phyloP scores from a whole-genome alignment of 2,797 vertebrate genomes.

The Argentina silus region DNA sequence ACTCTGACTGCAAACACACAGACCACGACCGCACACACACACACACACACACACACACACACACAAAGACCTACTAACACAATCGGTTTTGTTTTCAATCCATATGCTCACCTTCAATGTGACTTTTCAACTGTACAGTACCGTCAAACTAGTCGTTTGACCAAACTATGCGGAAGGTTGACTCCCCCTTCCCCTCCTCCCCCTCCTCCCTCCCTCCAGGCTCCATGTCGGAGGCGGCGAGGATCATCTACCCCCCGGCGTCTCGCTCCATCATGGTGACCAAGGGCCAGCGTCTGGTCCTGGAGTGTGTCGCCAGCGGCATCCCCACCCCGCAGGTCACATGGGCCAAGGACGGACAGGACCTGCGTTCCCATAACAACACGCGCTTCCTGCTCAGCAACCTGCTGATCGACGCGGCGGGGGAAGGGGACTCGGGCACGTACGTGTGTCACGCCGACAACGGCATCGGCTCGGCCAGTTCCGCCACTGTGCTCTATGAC shows the following conservation, averaged over 20 bases:
- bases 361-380: slow-evolving; percentile 86
- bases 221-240: slow-evolving; percentile 90
- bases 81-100: neutral
- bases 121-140: too few species aligned
- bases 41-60: neutral
- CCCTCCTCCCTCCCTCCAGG: slow-evolving; percentile 67
- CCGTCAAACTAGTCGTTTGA: neutral
- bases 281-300: slow-evolving; percentile 92
- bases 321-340: slow-evolving; percentile 91
- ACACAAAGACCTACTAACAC: neutral
- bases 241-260: slow-evolving; percentile 92
- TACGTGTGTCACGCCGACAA: slow-evolving; percentile 91
- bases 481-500: slow-evolving; percentile 86
- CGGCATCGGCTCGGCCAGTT: slow-evolving; percentile 78
- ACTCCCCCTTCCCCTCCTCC: neutral
- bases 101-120: too few species aligned
- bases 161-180: neutral
- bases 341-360: slow-evolving; percentile 92
- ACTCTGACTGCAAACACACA: neutral
- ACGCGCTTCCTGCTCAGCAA: slow-evolving; percentile 94
- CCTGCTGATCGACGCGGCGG: slow-evolving; percentile 89
- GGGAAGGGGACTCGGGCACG: slow-evolving; percentile 90
- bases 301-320: slow-evolving; percentile 96
- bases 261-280: slow-evolving; percentile 94
- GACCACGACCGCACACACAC: neutral